Base-by-base conservation (phyloP, 2,888 invertebrate genomes). In the Slavum lentiscoides region DNA sequence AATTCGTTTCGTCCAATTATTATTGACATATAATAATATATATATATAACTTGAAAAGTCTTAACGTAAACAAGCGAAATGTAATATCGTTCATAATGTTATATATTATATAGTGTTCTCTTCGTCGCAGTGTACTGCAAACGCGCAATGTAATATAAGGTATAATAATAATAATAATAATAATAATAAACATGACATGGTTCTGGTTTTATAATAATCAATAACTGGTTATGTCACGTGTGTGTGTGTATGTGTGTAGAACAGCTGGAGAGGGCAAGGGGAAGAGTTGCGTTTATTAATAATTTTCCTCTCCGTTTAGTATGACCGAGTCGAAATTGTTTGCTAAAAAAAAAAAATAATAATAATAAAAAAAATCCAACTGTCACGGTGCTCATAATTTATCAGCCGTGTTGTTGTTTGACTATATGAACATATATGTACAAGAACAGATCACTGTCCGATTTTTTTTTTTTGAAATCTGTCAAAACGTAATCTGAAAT, bases 171-270 rank as follows among this genome's bases (percentile, higher is more conserved):
- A 19, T 55, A 43, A 15, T 23, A 23, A 6, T 49, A 43, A 21
- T 73, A 49, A 19, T 55, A n/a, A n/a, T 9, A 43, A 13, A 67
- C 58, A 67, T 69, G 69, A 61, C 69, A 70, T 70, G 62, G 77
- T 77, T 77, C 59, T 76, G 76, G 77, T 70, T 55, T 66, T 64
- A 72, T 80, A 30, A 30, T 80, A 80, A 80, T 72, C 69, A 43
- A 66, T 80, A 80, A 80, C 80, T 72, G 70, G 70, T 80, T 80
- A 80, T 80, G 80, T 80, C 80, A 72, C 58, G 55, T 39, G 55
- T 19, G 4, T 7, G 11, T 49, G 43, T 55, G n/a, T 69, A 6
- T 30, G 30, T 19, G 69, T 21, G 53, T 19, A 49, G 30, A n/a
- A 59, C 17, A 39, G 21, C 8, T 19, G 59, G 67, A 59, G 23